Evolutionary conservation across 2,797 vertebrate genomes (phyloP).

Genomic region (Oophaga sylvatica): DNA sequence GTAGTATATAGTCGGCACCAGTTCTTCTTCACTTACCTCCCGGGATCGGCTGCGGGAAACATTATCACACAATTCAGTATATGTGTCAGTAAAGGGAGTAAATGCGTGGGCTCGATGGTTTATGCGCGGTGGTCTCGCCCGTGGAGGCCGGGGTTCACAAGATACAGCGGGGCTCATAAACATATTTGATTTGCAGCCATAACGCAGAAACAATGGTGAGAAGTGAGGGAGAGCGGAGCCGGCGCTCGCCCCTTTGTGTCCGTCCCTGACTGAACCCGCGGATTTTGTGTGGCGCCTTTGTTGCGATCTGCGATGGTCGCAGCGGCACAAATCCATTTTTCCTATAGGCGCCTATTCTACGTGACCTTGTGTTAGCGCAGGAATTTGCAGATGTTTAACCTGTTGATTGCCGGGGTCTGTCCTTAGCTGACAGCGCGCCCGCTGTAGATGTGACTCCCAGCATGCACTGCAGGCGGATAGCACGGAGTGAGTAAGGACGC

Average conservation of each 20-base stretch:
- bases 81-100: not conserved
- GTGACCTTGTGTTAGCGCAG: not conserved
- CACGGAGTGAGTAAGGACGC: not conserved
- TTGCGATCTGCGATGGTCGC: not conserved
- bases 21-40: not conserved
- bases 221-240: not conserved
- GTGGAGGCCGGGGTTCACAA: not conserved
- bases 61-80: not conserved
- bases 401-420: not conserved
- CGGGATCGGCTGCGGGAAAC: not conserved
- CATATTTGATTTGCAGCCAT: not conserved
- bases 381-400: not conserved
- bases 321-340: not conserved
- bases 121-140: not conserved
- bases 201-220: not conserved
- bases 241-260: not conserved
- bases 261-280: too few relatives aligned
- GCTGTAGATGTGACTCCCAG: conserved; percentile 6
- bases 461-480: not conserved
- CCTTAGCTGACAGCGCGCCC: not conserved
- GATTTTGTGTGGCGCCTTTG: not conserved
- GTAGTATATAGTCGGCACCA: too few relatives aligned
- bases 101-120: not conserved
- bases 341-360: not conserved
- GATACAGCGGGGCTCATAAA: not conserved